Base-by-base conservation (phyloP, 2,888 invertebrate genomes). In the Coelinius sp. region DNA sequence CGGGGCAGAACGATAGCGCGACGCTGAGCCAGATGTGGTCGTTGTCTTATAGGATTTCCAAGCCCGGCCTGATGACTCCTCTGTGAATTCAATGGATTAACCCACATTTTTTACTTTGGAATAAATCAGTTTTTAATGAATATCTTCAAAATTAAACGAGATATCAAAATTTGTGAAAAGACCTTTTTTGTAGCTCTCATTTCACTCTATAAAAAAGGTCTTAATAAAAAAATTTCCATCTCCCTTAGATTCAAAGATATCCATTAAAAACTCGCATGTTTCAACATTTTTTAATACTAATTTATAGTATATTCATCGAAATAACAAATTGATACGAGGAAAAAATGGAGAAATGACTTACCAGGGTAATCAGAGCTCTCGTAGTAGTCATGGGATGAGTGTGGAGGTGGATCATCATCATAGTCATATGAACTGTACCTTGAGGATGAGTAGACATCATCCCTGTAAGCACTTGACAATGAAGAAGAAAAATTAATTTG, bases 21-120 rank as follows among this genome's bases (percentile, higher is more conserved):
- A 88, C 77, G 89, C 89, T 84, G 89, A 88, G 83, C 89, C 88
- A 80, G 89, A 88, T 76, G 89, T 88, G 71, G 89, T 87, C 79
- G 90, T 88, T 75, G 89, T 87, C 88, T 90, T 90, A 89, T 90
- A 90, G 72, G 89, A 88, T 88, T 91, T 91, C 90, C 90, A 91
- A 83, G 88, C 88, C 79, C 90, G 90, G 86, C 89, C 90, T 78
- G 88, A 87, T 81, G 90, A 88, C 78, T 90, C 89, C 85, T 90
- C 90, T 89, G 89, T 86, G 87, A 88, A 88, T 88, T 88, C 84
- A 82, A 86, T 83, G 76, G 82, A 86, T 83, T 85, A 81, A 82
- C 83, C 81, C 71, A 71, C 46, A 75, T 72, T 70, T 76, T 73
- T 77, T 20, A 4, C 6, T 17, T 49, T 49, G 12, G 44, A 1